Base-by-base conservation (phyloP, 2,113 vertebrate genomes). In the Callionymus lyra region DNA sequence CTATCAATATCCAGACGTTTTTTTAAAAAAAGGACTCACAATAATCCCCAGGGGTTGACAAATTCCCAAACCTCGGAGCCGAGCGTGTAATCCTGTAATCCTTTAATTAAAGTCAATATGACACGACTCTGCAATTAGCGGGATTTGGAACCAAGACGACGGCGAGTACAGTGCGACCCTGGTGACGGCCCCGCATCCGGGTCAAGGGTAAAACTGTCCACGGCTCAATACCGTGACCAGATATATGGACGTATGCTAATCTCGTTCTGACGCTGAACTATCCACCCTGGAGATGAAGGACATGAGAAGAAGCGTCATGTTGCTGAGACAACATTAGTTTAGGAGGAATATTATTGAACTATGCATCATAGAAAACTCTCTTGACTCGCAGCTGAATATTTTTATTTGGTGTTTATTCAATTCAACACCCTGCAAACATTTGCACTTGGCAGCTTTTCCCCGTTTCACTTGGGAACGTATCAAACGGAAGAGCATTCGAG, bases 31-130 rank as follows among this genome's bases (percentile, higher is more conserved):
- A 47, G 50, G 45, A 63, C 13, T 31, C n/a, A n/a, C n/a, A n/a
- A n/a, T n/a, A n/a, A n/a, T 56, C 63, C 44, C 21, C 21, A 8
- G 4, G 21, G 8, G 21, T 27, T 27, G n/a, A n/a, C n/a, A n/a
- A n/a, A n/a, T n/a, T n/a, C n/a, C 13, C 1, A 27, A 27, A 9
- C 12, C 13, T 12, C 13, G 63, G 47, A 66, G 54, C 38, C 21
- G 21, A 47, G 41, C 44, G 49, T 54, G 42, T 72, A 78, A 77
- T 76, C 72, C 72, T 67, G 59, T 77, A 74, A 80, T 60, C 67
- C 63, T 56, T 72, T 76, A 77, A 76, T 80, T 77, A 73, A 67
- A 73, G 69, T 62, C 57, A 65, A 61, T 71, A 60, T 57, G 43
- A 47, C 39, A 50, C 40, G n/a, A 56, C 59, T 63, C 15, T 49